These are phyloP conservation scores for Tetranychus urticae DNA, from an alignment of 1,140 invertebrate species.

Conservation along the genomic window DNA sequence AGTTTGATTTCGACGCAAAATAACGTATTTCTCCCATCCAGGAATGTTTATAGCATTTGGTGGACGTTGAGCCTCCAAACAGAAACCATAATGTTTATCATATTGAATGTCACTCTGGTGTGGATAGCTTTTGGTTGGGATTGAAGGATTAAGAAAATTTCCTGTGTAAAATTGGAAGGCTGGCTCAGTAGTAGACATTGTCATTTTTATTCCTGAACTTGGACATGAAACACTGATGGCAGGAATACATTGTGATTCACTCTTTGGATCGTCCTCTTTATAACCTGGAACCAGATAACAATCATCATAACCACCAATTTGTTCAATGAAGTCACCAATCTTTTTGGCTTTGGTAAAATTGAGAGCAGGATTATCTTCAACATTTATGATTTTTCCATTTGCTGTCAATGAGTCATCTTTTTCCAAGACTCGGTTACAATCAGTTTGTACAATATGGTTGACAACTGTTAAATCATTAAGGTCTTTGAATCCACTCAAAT, in stretches of 20 bases:
- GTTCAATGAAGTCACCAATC: not conserved
- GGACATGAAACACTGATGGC: slow-evolving; percentile 36
- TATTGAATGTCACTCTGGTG: not conserved
- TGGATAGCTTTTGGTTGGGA: slow-evolving; percentile 24
- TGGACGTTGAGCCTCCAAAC: slow-evolving; percentile 73
- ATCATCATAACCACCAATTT: slow-evolving; percentile 6
- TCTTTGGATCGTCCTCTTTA: not conserved
- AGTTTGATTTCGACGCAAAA: slow-evolving; percentile 48
- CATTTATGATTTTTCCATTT: not conserved
- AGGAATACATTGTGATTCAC: not conserved
- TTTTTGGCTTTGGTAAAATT: not conserved
- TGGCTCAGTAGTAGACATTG: slow-evolving; percentile 57
- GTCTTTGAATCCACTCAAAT: slow-evolving; percentile 39
- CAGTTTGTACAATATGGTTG: slow-evolving; percentile 41
- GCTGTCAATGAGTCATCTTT: slow-evolving; percentile 11
- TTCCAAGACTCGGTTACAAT: slow-evolving; percentile 44
- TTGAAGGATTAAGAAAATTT: slow-evolving; percentile 33
- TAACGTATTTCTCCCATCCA: slow-evolving; percentile 1
- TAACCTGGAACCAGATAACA: slow-evolving; percentile 1
- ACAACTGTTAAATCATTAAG: slow-evolving; percentile 21
- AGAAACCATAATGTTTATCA: slow-evolving; percentile 43
- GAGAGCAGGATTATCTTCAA: not conserved
- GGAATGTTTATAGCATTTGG: slow-evolving; percentile 62
- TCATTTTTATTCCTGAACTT: slow-evolving; percentile 38
- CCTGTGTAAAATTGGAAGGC: slow-evolving; percentile 73